Percentiles rank a stretch among this genome's conserved stretches.
These are phyloP conservation scores for Dilophus febrilis DNA, from an alignment of 2,888 invertebrate species.

Conservation along the genomic window DNA sequence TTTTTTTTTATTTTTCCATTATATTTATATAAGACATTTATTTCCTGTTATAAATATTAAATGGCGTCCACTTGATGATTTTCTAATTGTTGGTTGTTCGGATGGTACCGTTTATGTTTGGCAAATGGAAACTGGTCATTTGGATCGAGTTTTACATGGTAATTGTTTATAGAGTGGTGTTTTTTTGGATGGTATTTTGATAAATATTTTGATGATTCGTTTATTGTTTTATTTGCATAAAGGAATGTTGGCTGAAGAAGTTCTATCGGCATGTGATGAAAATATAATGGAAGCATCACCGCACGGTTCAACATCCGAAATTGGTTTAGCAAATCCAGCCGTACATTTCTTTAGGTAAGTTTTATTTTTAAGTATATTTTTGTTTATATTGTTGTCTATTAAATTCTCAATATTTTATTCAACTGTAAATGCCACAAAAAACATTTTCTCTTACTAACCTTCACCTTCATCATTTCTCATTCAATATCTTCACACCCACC, in stretches of 20 bases:
- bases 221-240: neutral
- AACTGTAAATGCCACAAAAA: too few species aligned
- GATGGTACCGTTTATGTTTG: slow-evolving; percentile 98
- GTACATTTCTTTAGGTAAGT: slow-evolving; percentile 75
- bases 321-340: slow-evolving; percentile 78
- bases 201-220: neutral
- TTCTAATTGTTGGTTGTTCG: slow-evolving; percentile 91
- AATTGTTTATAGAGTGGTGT: neutral
- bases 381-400: slow-evolving; percentile 3
- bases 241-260: slow-evolving; percentile 90
- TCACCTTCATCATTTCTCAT: too few species aligned
- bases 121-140: slow-evolving; percentile 99
- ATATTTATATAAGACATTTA: slow-evolving; percentile 47
- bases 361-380: slow-evolving; percentile 4
- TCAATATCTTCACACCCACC: too few species aligned
- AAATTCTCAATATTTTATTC: neutral
- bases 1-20: slow-evolving; percentile 27
- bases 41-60: slow-evolving; percentile 92
- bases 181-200: neutral
- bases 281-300: slow-evolving; percentile 42
- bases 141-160: slow-evolving; percentile 90
- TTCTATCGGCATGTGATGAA: slow-evolving; percentile 86
- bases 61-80: slow-evolving; percentile 95
- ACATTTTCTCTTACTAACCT: too few species aligned
- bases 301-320: slow-evolving; percentile 37